A percentile compares a stretch with the other conserved stretches of the same genome.
These are phyloP conservation scores for Bungarus multicinctus DNA, from an alignment of 2,113 vertebrate species.

Conservation along the genomic window DNA sequence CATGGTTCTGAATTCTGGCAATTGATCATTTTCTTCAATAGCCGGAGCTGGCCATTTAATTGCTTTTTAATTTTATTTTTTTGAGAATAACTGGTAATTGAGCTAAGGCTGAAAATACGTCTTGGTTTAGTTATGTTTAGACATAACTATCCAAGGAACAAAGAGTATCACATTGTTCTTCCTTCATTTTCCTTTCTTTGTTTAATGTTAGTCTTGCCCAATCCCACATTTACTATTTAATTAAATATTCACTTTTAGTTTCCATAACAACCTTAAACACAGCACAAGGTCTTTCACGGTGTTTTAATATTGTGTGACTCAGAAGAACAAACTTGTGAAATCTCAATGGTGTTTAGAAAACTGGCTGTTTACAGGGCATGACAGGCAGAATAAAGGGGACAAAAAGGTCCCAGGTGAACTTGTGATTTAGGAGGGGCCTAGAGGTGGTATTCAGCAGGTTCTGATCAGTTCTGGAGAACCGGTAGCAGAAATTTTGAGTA, in stretches of 20 bases:
- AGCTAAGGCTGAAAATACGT: not conserved
- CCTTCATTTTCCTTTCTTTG: not conserved
- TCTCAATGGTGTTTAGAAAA: not conserved
- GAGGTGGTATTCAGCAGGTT: too few species aligned
- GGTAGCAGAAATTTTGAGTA: too few species aligned
- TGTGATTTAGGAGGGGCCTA: too few species aligned
- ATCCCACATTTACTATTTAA: not conserved
- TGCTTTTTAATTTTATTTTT: not conserved
- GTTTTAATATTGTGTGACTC: not conserved
- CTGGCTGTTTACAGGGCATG: not conserved
- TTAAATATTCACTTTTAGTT: conserved; percentile 1
- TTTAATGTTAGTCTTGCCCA: not conserved
- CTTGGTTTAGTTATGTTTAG: not conserved
- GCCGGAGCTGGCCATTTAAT: not conserved
- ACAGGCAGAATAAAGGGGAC: not conserved
- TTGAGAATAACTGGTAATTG: not conserved
- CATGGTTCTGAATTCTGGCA: not conserved
- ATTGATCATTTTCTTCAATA: not conserved
- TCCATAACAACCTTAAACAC: conserved; percentile 1
- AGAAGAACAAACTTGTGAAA: not conserved
- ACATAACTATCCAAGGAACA: not conserved
- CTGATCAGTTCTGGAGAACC: too few species aligned
- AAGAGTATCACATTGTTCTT: not conserved
- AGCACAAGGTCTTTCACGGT: not conserved
- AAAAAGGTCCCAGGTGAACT: not conserved